Evolutionary conservation across 2,113 vertebrate genomes (phyloP).

Genomic region (Ciconia maguari): DNA sequence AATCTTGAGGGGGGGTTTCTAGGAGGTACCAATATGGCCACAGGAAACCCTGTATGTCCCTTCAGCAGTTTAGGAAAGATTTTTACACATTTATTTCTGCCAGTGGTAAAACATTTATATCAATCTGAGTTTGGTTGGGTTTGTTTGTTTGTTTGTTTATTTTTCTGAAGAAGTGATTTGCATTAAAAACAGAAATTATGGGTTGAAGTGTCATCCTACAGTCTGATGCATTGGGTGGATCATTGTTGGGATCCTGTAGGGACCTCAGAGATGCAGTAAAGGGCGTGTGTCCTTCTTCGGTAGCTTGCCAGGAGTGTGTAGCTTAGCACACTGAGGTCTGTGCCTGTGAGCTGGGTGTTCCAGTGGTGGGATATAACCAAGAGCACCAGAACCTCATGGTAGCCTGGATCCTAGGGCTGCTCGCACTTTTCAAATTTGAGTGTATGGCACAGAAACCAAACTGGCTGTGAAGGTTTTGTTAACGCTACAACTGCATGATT

Average conservation of each 20-base stretch:
- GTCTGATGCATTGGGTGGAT: not conserved
- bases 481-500: not conserved
- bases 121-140: not conserved
- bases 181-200: not conserved
- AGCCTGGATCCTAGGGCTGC: not conserved
- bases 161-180: not conserved
- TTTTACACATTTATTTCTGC: not conserved
- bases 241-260: not conserved
- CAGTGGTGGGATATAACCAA: not conserved
- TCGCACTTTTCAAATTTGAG: not conserved
- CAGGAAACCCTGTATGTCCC: not conserved
- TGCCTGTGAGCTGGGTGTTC: not conserved
- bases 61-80: not conserved
- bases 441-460: not conserved
- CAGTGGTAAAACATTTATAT: not conserved
- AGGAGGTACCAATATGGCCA: not conserved
- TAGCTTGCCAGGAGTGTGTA: not conserved
- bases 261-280: not conserved
- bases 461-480: not conserved
- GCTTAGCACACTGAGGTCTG: not conserved
- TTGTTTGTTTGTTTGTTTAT: not conserved
- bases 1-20: not conserved
- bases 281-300: not conserved
- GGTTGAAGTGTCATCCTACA: not conserved
- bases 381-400: not conserved